Evolutionary conservation across 2,797 vertebrate genomes (phyloP).

Genomic region (Propithecus perrieri): DNA sequence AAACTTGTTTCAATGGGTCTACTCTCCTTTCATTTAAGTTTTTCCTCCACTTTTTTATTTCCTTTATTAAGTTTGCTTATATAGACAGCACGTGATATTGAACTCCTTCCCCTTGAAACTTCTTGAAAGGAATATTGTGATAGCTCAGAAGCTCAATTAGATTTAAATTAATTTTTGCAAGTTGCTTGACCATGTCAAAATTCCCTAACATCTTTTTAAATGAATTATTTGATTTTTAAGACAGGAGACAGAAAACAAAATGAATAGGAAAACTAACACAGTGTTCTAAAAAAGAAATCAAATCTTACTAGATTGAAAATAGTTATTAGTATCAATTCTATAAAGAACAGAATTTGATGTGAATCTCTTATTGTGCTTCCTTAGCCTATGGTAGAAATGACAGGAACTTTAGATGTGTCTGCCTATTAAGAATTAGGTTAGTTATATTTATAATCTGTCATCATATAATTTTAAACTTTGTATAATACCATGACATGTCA

Average conservation of each 20-base stretch:
- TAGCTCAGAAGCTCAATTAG: conserved; percentile 35
- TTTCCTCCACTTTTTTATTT: conserved; percentile 50
- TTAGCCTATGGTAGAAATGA: neutral
- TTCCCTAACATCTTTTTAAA: neutral
- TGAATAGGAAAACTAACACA: neutral
- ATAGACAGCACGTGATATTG: neutral
- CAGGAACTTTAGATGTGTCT: neutral
- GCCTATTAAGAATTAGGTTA: neutral
- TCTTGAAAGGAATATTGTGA: conserved; percentile 50
- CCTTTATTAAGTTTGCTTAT: conserved; percentile 40
- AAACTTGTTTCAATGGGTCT: conserved; percentile 52
- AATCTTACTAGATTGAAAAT: neutral
- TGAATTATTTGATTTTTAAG: conserved; percentile 51
- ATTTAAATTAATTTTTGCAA: conserved; percentile 61
- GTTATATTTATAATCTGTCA: conserved; percentile 14
- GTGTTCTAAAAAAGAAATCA: neutral
- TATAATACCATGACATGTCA: neutral
- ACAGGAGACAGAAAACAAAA: neutral
- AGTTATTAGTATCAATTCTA: conserved; percentile 3
- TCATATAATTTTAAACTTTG: neutral
- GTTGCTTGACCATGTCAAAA: neutral
- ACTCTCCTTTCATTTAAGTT: conserved; percentile 49
- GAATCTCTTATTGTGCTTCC: neutral
- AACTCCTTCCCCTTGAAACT: conserved; percentile 1
- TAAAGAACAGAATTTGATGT: conserved; percentile 48